These are phyloP conservation scores for Lasioglossum baleicum DNA, from an alignment of 1,140 invertebrate genomes.

Conservation along the genomic window DNA sequence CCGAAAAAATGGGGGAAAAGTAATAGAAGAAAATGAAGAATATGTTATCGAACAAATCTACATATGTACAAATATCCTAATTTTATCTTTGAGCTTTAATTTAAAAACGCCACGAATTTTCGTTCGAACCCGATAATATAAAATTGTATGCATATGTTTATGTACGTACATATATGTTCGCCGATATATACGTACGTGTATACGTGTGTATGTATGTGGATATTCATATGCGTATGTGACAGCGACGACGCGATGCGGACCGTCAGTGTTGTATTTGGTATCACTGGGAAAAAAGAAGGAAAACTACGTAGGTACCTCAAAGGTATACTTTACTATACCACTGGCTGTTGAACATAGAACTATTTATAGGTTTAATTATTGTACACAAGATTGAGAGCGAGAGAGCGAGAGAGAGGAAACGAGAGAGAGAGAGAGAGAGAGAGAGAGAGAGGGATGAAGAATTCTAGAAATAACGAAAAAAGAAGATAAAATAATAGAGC, in stretches of 20 bases:
- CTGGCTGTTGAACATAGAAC: conserved; percentile 80
- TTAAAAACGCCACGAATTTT: too few species aligned
- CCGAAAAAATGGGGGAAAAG: too few species aligned
- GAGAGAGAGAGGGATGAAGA: too few species aligned
- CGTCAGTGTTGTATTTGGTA: conserved; percentile 76
- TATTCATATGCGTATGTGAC: too few species aligned
- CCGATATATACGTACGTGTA: conserved; percentile 41
- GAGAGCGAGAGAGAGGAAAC: too few species aligned
- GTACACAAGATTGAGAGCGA: conserved; percentile 64
- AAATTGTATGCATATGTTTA: conserved; percentile 7
- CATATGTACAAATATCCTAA: too few species aligned
- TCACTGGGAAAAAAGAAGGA: conserved; percentile 64
- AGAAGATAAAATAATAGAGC: conserved; percentile 69
- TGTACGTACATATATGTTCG: conserved; percentile 31
- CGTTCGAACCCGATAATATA: background rate
- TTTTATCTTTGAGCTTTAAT: too few species aligned
- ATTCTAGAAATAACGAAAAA: background rate
- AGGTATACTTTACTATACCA: conserved; percentile 80
- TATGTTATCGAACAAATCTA: too few species aligned
- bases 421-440: too few species aligned
- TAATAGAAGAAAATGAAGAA: too few species aligned
- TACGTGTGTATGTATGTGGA: background rate
- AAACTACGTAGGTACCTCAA: conserved; percentile 81
- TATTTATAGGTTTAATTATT: conserved; percentile 79
- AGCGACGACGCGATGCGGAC: too few species aligned